Evolutionary conservation across 2,113 vertebrate species (phyloP).

Genomic region (Hemiscyllium ocellatum): DNA sequence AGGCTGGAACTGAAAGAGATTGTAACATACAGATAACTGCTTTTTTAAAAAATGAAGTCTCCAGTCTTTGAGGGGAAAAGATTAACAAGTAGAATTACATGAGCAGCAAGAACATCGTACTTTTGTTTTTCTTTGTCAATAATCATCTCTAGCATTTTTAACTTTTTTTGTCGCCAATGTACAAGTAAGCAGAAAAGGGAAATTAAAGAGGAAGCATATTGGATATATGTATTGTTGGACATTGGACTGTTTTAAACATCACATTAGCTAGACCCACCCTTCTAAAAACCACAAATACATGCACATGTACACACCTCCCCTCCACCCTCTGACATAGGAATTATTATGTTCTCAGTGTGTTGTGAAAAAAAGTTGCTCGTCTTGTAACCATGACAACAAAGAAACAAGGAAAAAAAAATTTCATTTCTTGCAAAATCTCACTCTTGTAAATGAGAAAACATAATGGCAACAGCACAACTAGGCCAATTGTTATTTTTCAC

Average conservation of each 20-base stretch:
- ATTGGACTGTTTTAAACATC: not conserved
- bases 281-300: no score
- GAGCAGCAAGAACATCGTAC: not conserved
- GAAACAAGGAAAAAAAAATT: not conserved
- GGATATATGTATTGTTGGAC: not conserved
- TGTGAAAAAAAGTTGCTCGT: not conserved
- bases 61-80: not conserved
- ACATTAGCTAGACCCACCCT: no score
- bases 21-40: not conserved
- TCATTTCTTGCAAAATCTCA: not conserved
- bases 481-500: not conserved
- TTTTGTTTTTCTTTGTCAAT: not conserved
- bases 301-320: no score
- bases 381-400: not conserved
- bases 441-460: not conserved
- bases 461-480: not conserved
- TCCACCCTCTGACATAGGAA: not conserved
- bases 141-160: not conserved
- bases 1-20: not conserved
- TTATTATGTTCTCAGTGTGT: not conserved
- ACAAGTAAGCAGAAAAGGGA: not conserved
- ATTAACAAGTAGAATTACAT: not conserved
- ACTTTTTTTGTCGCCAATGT: not conserved
- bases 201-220: not conserved
- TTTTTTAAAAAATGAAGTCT: not conserved